A percentile compares a stretch with the other conserved stretches of the same genome.
phyloP scores from a whole-genome alignment of 2,888 invertebrate genomes.

The Agriopis leucophaearia region DNA sequence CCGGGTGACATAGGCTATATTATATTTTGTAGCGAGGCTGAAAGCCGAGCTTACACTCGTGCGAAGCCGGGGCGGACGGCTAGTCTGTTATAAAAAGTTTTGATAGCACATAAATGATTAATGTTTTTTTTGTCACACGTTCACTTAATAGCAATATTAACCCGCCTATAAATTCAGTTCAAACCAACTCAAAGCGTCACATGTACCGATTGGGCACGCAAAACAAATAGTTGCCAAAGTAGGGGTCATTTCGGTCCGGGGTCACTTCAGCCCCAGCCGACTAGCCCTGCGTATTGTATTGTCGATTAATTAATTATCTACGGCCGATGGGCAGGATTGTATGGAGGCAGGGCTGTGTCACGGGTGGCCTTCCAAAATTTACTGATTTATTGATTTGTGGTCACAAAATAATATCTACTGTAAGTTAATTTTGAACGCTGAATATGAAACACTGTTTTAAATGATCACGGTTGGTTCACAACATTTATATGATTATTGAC shows the following conservation, averaged over 20 bases:
- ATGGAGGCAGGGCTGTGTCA: slow-evolving; percentile 25
- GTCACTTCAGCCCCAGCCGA: slow-evolving; percentile 36
- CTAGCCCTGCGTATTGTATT: slow-evolving; percentile 58
- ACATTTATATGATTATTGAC: no score
- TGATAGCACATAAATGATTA: background rate
- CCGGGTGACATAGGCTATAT: no score
- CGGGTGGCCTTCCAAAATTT: background rate
- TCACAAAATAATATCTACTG: background rate
- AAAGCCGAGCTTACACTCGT: no score
- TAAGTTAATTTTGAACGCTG: no score
- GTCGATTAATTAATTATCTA: slow-evolving; percentile 82
- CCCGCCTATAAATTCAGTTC: slow-evolving; percentile 44
- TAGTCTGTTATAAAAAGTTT: no score
- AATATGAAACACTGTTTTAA: no score
- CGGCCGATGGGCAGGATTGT: slow-evolving; percentile 55
- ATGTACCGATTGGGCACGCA: slow-evolving; percentile 67
- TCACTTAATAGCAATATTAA: slow-evolving; percentile 9
- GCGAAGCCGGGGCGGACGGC: no score
- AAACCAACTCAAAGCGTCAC: slow-evolving; percentile 55
- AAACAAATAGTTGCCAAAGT: slow-evolving; percentile 57
- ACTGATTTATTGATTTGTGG: slow-evolving; percentile 14
- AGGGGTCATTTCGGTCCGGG: slow-evolving; percentile 34
- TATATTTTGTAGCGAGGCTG: no score
- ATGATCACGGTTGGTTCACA: no score
- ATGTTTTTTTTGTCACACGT: slow-evolving; percentile 13